phyloP scores from a whole-genome alignment of 2,113 vertebrate genomes.

The Caracal caracal region DNA sequence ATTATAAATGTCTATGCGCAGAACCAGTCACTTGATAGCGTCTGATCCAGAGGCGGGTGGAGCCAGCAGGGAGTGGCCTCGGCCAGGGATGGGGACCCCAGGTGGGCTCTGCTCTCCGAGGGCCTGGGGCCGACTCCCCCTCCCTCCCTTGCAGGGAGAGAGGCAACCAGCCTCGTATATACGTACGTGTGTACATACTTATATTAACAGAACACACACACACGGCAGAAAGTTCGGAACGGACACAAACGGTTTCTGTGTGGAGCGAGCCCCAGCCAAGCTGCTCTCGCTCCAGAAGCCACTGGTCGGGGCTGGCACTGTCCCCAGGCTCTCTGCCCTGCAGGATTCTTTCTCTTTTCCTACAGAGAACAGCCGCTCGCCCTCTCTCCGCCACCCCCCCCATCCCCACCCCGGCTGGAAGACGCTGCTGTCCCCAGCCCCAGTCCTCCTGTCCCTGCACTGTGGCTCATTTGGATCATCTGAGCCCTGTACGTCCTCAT shows the following conservation, averaged over 20 bases:
- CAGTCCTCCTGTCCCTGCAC: too few species aligned
- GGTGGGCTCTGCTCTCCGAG: background rate
- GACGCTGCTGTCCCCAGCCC: too few species aligned
- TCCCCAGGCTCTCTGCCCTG: too few species aligned
- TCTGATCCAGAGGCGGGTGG: background rate
- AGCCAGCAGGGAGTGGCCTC: background rate
- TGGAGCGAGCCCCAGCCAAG: background rate
- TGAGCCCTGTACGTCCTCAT: too few species aligned
- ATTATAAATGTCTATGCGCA: too few species aligned
- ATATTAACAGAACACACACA: background rate
- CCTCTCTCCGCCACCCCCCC: background rate
- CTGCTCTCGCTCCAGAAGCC: background rate
- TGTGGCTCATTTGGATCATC: too few species aligned
- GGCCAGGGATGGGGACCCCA: background rate
- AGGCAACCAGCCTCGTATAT: too few species aligned
- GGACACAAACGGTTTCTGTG: background rate
- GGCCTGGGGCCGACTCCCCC: background rate
- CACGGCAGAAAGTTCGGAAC: background rate
- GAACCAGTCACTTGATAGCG: background rate
- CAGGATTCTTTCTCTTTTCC: background rate
- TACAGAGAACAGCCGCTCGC: background rate
- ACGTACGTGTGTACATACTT: background rate
- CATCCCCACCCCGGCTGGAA: too few species aligned
- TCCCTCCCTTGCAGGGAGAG: background rate
- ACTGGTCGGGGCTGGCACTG: too few species aligned